Percentiles rank a stretch among this genome's conserved stretches.
These are phyloP conservation scores for Lutjanus erythropterus DNA, from an alignment of 2,113 vertebrate species.

Conservation along the genomic window DNA sequence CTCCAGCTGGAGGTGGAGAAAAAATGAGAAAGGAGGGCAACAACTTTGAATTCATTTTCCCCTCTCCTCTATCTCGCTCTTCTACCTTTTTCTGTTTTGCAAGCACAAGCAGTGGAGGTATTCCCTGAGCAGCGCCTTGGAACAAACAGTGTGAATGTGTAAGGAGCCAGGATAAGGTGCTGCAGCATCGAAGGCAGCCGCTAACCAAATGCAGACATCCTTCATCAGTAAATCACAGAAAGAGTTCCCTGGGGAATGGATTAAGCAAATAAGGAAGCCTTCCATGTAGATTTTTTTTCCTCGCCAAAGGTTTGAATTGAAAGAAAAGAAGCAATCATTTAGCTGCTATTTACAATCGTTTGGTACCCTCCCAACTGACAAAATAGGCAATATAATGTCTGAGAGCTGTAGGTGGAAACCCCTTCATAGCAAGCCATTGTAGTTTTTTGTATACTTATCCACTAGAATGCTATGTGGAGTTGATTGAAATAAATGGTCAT, in stretches of 20 bases:
- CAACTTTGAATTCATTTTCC: constrained; percentile 59
- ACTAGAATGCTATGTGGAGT: constrained; percentile 75
- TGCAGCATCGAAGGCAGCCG: constrained; percentile 71
- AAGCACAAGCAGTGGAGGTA: constrained; percentile 85
- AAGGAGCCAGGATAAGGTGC: constrained; percentile 68
- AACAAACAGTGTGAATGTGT: constrained; percentile 73
- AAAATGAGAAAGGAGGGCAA: constrained; percentile 62
- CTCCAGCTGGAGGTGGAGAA: constrained; percentile 63
- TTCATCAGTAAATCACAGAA: constrained; percentile 78
- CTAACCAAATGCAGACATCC: constrained; percentile 77
- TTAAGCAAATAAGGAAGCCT: constrained; percentile 79
- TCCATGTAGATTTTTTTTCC: constrained; percentile 48
- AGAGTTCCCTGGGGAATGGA: constrained; percentile 75
- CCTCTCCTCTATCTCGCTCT: constrained; percentile 55
- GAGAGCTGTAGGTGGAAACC: constrained; percentile 65
- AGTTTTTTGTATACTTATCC: constrained; percentile 69
- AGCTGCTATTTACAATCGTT: constrained; percentile 87
- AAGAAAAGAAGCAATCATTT: constrained; percentile 84
- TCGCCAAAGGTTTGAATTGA: constrained; percentile 83
- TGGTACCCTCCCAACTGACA: constrained; percentile 64
- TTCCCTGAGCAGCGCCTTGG: constrained; percentile 76
- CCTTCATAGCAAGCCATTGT: constrained; percentile 78
- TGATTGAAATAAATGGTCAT: constrained; percentile 77
- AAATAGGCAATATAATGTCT: constrained; percentile 77
- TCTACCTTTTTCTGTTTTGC: constrained; percentile 74